Percentiles rank a stretch among this genome's conserved stretches.
These are phyloP conservation scores for Coracias cyanogaster DNA, from an alignment of 2,797 vertebrate species.

Conservation along the genomic window DNA sequence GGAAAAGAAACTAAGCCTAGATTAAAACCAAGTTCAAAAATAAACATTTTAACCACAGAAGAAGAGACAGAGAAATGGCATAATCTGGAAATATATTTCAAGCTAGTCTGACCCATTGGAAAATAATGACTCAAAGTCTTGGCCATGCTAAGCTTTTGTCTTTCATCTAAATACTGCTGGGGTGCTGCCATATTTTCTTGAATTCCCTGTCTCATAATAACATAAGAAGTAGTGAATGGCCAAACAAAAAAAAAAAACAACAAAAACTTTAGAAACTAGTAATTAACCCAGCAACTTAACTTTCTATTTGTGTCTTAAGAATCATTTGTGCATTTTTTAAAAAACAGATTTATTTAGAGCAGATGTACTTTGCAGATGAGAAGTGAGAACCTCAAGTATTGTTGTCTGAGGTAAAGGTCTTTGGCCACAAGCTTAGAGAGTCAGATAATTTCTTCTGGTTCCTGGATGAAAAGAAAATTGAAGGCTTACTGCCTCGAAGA, in stretches of 20 bases:
- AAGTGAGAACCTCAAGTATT: neutral
- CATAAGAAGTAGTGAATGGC: neutral
- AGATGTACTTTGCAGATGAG: neutral
- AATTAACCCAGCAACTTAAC: neutral
- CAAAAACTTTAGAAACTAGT: neutral
- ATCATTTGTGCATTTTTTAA: neutral
- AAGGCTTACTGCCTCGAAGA: neutral
- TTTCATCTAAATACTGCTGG: neutral
- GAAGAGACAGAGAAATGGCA: neutral
- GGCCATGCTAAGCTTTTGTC: neutral
- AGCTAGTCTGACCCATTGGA: neutral
- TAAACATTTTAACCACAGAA: neutral
- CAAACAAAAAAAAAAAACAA: neutral
- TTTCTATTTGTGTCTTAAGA: neutral
- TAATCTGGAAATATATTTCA: neutral
- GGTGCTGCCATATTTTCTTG: neutral
- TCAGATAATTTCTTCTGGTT: neutral
- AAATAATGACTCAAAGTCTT: neutral
- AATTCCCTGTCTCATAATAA: neutral
- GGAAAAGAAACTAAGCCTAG: neutral
- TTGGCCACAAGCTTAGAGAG: neutral
- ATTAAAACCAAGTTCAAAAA: neutral
- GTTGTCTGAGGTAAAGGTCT: neutral
- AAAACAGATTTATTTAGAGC: neutral
- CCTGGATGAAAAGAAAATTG: neutral